Conservation (phyloP, 2,797 vertebrate genomes). For the Gallirallus australis region DNA sequence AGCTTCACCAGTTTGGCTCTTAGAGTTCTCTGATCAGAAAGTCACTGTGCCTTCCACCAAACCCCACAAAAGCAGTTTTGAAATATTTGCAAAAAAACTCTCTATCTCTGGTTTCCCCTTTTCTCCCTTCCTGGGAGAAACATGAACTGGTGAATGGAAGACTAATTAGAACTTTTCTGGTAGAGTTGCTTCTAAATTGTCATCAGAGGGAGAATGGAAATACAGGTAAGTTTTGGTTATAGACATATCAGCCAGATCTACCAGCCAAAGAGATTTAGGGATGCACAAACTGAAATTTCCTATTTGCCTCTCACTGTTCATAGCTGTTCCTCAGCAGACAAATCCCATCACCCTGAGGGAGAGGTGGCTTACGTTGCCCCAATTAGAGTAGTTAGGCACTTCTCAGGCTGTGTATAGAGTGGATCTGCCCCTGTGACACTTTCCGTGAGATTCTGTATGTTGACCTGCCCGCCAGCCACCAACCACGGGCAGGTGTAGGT, state of each 20-base stretch:
- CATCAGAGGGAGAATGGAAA: background rate
- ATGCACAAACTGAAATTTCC: background rate
- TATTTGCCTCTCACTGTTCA: background rate
- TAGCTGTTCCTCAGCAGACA: background rate
- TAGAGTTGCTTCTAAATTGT: background rate
- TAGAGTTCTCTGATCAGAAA: background rate
- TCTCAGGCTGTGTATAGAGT: background rate
- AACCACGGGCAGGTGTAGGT: background rate
- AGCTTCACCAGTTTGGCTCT: background rate
- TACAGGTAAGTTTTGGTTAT: background rate
- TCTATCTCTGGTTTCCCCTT: background rate
- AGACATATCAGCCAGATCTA: background rate
- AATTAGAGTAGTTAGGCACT: background rate
- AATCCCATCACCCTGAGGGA: background rate
- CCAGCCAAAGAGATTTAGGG: background rate
- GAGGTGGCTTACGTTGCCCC: background rate
- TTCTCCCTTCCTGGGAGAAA: background rate
- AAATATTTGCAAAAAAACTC: background rate
- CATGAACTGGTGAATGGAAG: background rate
- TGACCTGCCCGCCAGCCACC: background rate
- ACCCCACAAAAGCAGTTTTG: background rate
- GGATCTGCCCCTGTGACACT: background rate
- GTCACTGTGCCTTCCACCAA: background rate
- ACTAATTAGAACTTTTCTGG: rapidly evolving
- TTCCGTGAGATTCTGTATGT: background rate